Evolutionary conservation across 2,113 vertebrate species (phyloP), one percentile per base, ranked within the genome.

Genomic region (Gnathonemus echidnorhynchus): DNA sequence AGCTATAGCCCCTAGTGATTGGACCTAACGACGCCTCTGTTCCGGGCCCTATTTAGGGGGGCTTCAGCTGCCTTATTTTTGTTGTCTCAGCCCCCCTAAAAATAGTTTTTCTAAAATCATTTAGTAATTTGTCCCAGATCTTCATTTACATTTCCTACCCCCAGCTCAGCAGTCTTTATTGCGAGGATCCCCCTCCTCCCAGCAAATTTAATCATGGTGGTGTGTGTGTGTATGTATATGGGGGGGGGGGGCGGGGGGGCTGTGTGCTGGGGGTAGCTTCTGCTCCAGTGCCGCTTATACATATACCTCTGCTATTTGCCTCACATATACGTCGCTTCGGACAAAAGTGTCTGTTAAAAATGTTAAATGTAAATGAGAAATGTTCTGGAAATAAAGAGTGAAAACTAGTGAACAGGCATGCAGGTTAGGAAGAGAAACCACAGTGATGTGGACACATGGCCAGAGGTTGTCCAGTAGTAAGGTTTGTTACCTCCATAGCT

Each of bases 401-500:
- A 52, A 24, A 39, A 39, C n/a, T 39, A 56, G 74, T 17, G 35
- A 56, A 56, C 48, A 8, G 46, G 39, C 49, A 24, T 56, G 49
- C 86, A 87, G 31, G 50, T 58, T 46, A 90, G n/a, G 24, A 56
- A 70, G 27, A 21, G 17, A 49, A 27, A 35, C 52, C 46, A 6
- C 7, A 52, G 31, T 83, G 46, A 27, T 39, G 24, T 31, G 70
- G 27, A 27, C 11, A 88, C 27, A 70, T 70, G 62, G 62, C 62
- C 62, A 31, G n/a, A 24, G 5, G 31, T 35, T 35, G 7, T 50
- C 74, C 62, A 77, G 6, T 88, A 3, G 91, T 93, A 35, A 35
- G 49, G 11, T 17, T 15, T 58, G 62, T 87, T 91, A 96, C 96
- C 95, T 96, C 95, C 95, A 92, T 94, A 95, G 89, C 94, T 94